phyloP scores from a whole-genome alignment of 2,888 invertebrate species.

The Drosophila mettleri region DNA sequence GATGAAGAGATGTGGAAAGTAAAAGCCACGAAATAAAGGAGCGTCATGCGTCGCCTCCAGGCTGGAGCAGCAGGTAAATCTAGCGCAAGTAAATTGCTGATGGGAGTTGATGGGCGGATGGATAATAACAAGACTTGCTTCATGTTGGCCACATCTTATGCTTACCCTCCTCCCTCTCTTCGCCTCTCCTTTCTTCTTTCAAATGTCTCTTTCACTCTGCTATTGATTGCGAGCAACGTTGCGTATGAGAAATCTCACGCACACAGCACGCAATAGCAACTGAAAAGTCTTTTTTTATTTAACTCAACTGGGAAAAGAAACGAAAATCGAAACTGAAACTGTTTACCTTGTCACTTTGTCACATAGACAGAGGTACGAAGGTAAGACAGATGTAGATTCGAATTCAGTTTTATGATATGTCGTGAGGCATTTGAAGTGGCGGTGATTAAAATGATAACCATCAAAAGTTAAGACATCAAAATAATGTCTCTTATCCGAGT shows the following conservation, averaged over 20 bases:
- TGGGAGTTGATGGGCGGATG: not conserved
- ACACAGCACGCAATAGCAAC: conserved; percentile 16
- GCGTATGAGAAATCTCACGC: conserved; percentile 69
- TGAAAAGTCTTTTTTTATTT: conserved; percentile 31
- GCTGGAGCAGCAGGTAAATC: conserved; percentile 13
- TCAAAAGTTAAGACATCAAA: conserved; percentile 12
- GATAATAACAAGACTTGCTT: conserved; percentile 22
- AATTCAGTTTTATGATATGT: not conserved
- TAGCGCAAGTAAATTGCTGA: conserved; percentile 30
- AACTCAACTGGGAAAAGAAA: conserved; percentile 43
- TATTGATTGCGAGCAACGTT: conserved; percentile 34
- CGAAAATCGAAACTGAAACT: conserved; percentile 56
- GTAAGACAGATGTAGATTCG: not conserved
- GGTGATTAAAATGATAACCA: conserved; percentile 6
- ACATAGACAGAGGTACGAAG: conserved; percentile 5
- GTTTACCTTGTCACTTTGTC: conserved; percentile 51
- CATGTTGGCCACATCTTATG: conserved; percentile 33
- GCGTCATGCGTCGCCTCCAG: conserved; percentile 41
- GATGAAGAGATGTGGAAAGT: conserved; percentile 6
- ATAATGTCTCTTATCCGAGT: not conserved
- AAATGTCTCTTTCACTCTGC: not conserved
- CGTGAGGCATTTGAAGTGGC: not conserved
- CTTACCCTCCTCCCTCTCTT: conserved; percentile 22
- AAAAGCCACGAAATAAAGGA: conserved; percentile 40
- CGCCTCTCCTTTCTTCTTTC: not conserved